Conservation (phyloP, 2,888 invertebrate genomes). For the Hirtodrosophila cameraria region DNA sequence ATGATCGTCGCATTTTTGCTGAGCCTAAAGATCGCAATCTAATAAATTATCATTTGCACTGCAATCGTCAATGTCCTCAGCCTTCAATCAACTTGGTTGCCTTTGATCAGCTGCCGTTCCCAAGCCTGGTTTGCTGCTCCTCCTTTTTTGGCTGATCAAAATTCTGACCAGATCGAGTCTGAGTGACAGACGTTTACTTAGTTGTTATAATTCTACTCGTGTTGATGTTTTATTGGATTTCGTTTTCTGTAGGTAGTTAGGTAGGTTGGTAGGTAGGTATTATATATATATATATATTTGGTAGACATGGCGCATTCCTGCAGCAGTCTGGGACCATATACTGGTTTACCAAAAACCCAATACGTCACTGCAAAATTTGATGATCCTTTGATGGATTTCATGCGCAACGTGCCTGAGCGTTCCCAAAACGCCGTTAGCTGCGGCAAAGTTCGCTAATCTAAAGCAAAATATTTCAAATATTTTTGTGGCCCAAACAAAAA, state of each 20-base stretch:
- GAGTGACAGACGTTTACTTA: slow-evolving; percentile 78
- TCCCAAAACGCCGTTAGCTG: slow-evolving; percentile 68
- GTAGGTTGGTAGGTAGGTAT: slow-evolving; percentile 22
- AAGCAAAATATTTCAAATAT: slow-evolving; percentile 69
- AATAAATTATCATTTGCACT: slow-evolving; percentile 80
- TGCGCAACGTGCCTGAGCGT: slow-evolving; percentile 22
- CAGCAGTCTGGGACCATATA: slow-evolving; percentile 24
- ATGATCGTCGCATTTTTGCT: slow-evolving; percentile 39
- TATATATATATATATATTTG: slow-evolving; percentile 19
- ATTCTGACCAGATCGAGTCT: slow-evolving; percentile 65
- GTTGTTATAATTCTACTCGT: slow-evolving; percentile 79
- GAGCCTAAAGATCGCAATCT: slow-evolving; percentile 71
- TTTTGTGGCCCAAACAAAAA: slow-evolving; percentile 24
- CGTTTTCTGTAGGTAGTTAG: slow-evolving; percentile 20
- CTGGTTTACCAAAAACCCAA: slow-evolving; percentile 41
- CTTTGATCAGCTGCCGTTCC: slow-evolving; percentile 75
- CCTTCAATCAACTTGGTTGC: slow-evolving; percentile 71
- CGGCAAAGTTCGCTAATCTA: slow-evolving; percentile 67
- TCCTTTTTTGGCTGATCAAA: slow-evolving; percentile 71
- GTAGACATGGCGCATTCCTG: slow-evolving; percentile 57
- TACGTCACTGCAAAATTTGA: slow-evolving; percentile 74
- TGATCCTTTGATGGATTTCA: slow-evolving; percentile 78
- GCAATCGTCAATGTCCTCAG: slow-evolving; percentile 72
- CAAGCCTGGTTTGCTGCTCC: slow-evolving; percentile 9
- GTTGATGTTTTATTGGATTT: slow-evolving; percentile 78